phyloP scores from a whole-genome alignment of 2,797 vertebrate genomes.

The Xenentodon cancila region DNA sequence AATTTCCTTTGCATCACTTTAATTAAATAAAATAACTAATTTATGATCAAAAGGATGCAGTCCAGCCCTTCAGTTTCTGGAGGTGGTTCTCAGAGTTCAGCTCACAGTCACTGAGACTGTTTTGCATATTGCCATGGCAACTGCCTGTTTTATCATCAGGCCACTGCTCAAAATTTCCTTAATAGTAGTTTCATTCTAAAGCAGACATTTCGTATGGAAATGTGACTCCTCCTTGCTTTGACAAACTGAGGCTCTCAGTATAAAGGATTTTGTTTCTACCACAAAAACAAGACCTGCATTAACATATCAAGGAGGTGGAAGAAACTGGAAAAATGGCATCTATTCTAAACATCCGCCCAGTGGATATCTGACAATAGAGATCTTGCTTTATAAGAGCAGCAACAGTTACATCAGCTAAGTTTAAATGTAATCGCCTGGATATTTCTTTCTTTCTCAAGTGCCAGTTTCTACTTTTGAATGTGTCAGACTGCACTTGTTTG shows the following conservation, averaged over 20 bases:
- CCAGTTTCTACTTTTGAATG: slow-evolving; percentile 1
- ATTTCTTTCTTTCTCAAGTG: slow-evolving; percentile 17
- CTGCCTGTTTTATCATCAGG: slow-evolving; percentile 76
- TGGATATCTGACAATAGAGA: slow-evolving; percentile 54
- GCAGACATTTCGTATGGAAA: slow-evolving; percentile 79
- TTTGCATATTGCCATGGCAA: slow-evolving; percentile 81
- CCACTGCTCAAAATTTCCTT: slow-evolving; percentile 71
- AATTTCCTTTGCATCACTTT: too few species aligned
- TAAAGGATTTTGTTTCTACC: slow-evolving; percentile 70
- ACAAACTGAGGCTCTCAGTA: slow-evolving; percentile 70
- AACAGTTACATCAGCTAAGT: slow-evolving; percentile 21
- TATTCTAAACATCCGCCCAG: slow-evolving; percentile 68
- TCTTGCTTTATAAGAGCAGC: slow-evolving; percentile 35
- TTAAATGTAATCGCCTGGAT: slow-evolving; percentile 36
- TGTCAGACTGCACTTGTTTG: slow-evolving; percentile 11
- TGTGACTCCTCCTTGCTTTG: slow-evolving; percentile 76
- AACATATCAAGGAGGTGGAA: slow-evolving; percentile 73
- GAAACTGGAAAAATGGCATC: slow-evolving; percentile 31
- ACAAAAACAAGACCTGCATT: slow-evolving; percentile 72
- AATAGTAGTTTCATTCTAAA: slow-evolving; percentile 76
- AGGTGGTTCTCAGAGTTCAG: slow-evolving; percentile 68
- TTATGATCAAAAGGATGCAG: slow-evolving; percentile 20
- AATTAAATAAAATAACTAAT: slow-evolving; percentile 11
- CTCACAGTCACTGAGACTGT: slow-evolving; percentile 66
- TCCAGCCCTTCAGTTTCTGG: slow-evolving; percentile 50